phyloP scores from a whole-genome alignment of 2,888 invertebrate species.

The Galerucella nymphaeae region DNA sequence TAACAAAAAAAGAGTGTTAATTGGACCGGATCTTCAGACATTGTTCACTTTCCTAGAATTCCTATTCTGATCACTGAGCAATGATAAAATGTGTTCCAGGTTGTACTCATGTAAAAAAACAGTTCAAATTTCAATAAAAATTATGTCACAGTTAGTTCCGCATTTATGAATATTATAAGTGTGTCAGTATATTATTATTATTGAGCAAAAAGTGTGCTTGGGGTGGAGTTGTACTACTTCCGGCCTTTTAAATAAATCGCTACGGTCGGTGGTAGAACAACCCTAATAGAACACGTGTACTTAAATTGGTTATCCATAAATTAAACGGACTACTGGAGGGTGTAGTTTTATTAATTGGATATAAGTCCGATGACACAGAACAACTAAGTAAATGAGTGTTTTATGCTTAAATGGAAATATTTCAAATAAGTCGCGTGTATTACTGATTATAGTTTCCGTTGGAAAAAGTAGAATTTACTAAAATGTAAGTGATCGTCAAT shows the following conservation, averaged over 20 bases:
- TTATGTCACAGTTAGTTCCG: conserved; percentile 34
- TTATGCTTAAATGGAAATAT: conserved; percentile 1
- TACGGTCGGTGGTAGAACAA: conserved; percentile 49
- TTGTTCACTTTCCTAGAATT: too few species aligned
- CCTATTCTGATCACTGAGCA: too few species aligned
- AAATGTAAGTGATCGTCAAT: background rate
- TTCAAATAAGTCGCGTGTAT: conserved; percentile 1
- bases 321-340: conserved; percentile 34
- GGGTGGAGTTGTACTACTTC: conserved; percentile 47
- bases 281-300: conserved; percentile 50
- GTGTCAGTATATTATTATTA: conserved; percentile 33
- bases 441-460: background rate
- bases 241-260: conserved; percentile 48
- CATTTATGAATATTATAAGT: conserved; percentile 36
- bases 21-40: too few species aligned
- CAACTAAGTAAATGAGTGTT: conserved; percentile 10
- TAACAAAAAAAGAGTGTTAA: too few species aligned
- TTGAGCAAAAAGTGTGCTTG: conserved; percentile 48
- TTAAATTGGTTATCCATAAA: conserved; percentile 40
- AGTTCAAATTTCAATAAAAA: background rate
- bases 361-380: conserved; percentile 18
- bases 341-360: conserved; percentile 26
- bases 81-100: too few species aligned
- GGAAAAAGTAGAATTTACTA: background rate
- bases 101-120: too few species aligned